Base-by-base conservation (phyloP, 2,888 invertebrate species). In the Coelogynopora nodosa region DNA sequence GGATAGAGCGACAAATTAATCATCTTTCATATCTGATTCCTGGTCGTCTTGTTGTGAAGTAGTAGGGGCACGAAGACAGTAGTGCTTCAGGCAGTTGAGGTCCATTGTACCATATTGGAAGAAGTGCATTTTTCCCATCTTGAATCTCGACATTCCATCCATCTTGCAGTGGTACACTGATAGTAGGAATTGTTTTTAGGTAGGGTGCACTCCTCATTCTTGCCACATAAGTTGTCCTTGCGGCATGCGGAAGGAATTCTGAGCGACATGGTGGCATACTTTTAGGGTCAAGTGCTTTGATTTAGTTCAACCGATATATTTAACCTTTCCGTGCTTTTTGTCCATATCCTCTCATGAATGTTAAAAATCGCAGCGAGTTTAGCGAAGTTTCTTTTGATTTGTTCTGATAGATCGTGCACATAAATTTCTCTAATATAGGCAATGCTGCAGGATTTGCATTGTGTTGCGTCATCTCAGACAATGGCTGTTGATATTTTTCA, bases 331-430 rank as follows among this genome's bases (percentile, higher is more conserved):
- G 74, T 74, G 27, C 27, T 74, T 74, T 74, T 74, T 74, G 74
- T 23, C 23, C 74, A 74, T 74, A 74, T 13, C 23, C 5, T 74
- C 74, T 74, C 74, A 74, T 74, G 27, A 74, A 74, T 74, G 74
- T 74, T 26, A 26, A 23, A 74, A 74, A 74, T 74, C 74, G 74
- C 27, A 74, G 27, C 23, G 27, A 74, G 74, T 74, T 74, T 74
- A 74, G 74, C 27, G 74, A 74, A 74, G 74, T 74, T 74, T 74
- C 74, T 74, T 74, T 74, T 13, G 74, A 74, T 74, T 74, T 74
- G 5, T 74, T 74, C 23, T 74, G 23, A 74, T 74, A 74, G 18
- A 74, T 74, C 74, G 23, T 74, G 27, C 74, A 74, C 74, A 74
- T 26, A 74, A 74, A 23, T 74, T 74, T 26, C 74, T 74, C 74